phyloP scores from a whole-genome alignment of 2,888 invertebrate genomes.

The Microplitis deprimator region DNA sequence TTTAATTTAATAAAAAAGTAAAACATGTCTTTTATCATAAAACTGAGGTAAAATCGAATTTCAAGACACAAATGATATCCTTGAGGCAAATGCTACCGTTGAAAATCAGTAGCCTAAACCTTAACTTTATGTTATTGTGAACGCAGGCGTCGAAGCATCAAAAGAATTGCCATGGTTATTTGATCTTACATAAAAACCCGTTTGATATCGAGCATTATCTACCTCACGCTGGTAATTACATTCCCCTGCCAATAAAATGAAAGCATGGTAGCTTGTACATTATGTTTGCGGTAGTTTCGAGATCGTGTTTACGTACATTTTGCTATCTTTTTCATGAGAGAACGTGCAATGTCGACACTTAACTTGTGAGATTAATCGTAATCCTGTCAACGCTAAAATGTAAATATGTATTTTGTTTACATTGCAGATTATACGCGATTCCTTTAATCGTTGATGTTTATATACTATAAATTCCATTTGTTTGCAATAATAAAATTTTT shows the following conservation, averaged over 20 bases:
- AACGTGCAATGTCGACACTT: constrained; percentile 36
- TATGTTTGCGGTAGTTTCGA: constrained; percentile 24
- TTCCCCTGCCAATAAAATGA: constrained; percentile 44
- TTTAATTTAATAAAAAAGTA: neutral
- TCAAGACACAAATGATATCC: neutral
- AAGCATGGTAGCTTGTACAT: constrained; percentile 38
- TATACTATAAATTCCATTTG: neutral
- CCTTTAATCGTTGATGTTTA: neutral
- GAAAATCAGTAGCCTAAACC: constrained; percentile 9
- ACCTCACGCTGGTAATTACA: constrained; percentile 52
- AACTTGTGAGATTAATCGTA: constrained; percentile 31
- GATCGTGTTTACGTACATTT: constrained; percentile 40
- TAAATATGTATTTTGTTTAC: constrained; percentile 19
- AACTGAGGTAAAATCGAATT: constrained; percentile 1
- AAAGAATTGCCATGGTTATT: constrained; percentile 41
- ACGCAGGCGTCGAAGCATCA: constrained; percentile 7
- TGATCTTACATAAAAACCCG: constrained; percentile 49
- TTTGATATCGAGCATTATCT: constrained; percentile 53
- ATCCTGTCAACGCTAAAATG: constrained; percentile 15
- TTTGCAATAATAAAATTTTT: neutral
- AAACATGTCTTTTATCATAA: neutral
- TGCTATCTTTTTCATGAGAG: constrained; percentile 30
- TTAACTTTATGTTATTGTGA: neutral
- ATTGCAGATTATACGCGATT: neutral
- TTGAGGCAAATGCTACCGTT: neutral